Evolutionary conservation across 1,140 invertebrate species (phyloP).

Genomic region (Andrena cerasifolii): DNA sequence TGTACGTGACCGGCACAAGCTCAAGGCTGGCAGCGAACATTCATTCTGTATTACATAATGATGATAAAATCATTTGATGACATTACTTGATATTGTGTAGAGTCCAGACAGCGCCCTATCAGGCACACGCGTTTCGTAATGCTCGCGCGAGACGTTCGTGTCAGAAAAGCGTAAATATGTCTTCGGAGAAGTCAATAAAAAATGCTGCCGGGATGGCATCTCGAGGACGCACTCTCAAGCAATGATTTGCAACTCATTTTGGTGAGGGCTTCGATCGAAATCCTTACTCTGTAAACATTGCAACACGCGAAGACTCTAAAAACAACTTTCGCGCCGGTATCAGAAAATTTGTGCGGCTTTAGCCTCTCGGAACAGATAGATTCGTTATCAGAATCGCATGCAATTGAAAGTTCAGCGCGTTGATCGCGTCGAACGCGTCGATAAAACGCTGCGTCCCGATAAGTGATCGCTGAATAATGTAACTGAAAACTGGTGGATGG

Average conservation of each 20-base stretch:
- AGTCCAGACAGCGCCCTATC: background rate
- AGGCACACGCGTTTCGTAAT: background rate
- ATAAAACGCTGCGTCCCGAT: constrained; percentile 1
- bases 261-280: no score
- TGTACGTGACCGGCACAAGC: background rate
- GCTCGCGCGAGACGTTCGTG: background rate
- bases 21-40: background rate
- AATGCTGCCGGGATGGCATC: background rate
- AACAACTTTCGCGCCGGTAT: no score
- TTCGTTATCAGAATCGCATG: no score
- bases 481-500: constrained; percentile 56
- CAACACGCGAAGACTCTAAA: no score
- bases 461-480: constrained; percentile 48
- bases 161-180: background rate
- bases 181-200: background rate
- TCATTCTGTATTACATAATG: constrained; percentile 3
- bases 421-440: background rate
- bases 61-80: background rate
- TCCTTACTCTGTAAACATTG: no score
- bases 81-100: background rate
- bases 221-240: no score
- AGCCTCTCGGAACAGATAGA: no score
- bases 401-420: constrained; percentile 54
- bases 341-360: no score
- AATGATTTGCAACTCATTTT: no score